Base-by-base conservation (phyloP, 2,797 vertebrate species). In the Pipistrellus pipistrellus region DNA sequence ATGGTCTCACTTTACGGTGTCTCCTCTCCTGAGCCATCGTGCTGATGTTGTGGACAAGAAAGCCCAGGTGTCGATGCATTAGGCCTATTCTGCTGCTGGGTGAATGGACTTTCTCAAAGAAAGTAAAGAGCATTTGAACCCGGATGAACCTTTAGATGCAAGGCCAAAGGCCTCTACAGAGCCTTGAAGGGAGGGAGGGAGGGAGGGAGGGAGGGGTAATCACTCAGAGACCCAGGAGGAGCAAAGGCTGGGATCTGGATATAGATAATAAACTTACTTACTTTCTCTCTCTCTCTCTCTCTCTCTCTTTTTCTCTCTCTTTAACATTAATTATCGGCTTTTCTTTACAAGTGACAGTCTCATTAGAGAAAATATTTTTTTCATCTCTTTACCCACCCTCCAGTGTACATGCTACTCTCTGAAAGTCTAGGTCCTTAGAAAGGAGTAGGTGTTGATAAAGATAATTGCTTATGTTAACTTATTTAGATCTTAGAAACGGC, bases 381-480 rank as follows among this genome's bases (percentile, higher is more conserved):
- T 11, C 17, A 77, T 72, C 71, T n/a, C 1, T 76, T 23, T 75
- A 82, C 30, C 7, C 35, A 30, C 20, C 35, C 21, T 17, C 68
- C 12, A 15, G 27, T 46, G n/a, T 81, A 32, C 53, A 48, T 41
- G 7, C 35, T 76, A 4, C 27, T 90, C 1, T 83, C 44, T 81
- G 35, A 81, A 85, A 86, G 25, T 83, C 55, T 77, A 88, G 64
- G 57, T 32, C 66, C 25, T 91, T 91, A 25, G 66, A 38, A 87
- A 86, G 18, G 59, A 89, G 32, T 69, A 78, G 17, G 35, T 59
- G 53, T 72, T 94, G 64, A 91, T 88, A 46, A 90, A 95, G 59
- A 66, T 89, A 77, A 95, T 90, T 92, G 80, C 75, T 91, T 91
- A 14, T 76, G 75, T 83, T 73, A 88, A 68, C 35, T 75, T 85